Base-by-base conservation (phyloP, 2,113 vertebrate species). In the Ornithorhynchus anatinus region DNA sequence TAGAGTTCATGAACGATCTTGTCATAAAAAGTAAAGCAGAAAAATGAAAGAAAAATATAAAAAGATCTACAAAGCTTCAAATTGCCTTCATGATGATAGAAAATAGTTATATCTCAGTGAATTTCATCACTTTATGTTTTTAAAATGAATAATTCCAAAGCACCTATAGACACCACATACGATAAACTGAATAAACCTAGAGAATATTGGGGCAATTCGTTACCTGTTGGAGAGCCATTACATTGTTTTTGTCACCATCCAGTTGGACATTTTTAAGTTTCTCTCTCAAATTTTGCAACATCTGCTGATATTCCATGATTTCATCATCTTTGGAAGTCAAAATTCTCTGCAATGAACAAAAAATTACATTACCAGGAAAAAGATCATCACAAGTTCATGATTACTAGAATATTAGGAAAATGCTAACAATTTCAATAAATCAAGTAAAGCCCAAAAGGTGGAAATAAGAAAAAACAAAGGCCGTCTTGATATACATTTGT, bases 201-300 rank as follows among this genome's bases (percentile, higher is more conserved):
- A 58, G 38, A 69, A 60, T 25, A 36, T 1, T 32, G 3, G 22
- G 1, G 37, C 3, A 50, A 44, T 23, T 16, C 50, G 77, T 81
- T 92, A 99, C 98, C 97, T 99, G 97, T 75, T 97, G 97, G 73
- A 99, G 90, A 36, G 94, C 90, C 29, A 98, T 82, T 33, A 98
- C 58, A 67, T 88, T 98, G 90, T 91, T 97, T 87, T 95, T 98
- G 81, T 99, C 95, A 67, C 94, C 86, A 89, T 99, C 96, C 84
- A 98, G 84, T 67, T 98, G 95, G 13, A 91, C 84, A 47, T 94
- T 88, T 61, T 94, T 94, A 35, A 99, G 83, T 82, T 96, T 98
- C 31, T 97, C 96, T 71, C 90, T 92, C 59, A 98, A 84, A 43
- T 93, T 94, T 16, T 93, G 88, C 60, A 99, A 86, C 93, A 95